Evolutionary conservation across 2,888 invertebrate genomes (phyloP).

Genomic region (Dioctria rufipes): DNA sequence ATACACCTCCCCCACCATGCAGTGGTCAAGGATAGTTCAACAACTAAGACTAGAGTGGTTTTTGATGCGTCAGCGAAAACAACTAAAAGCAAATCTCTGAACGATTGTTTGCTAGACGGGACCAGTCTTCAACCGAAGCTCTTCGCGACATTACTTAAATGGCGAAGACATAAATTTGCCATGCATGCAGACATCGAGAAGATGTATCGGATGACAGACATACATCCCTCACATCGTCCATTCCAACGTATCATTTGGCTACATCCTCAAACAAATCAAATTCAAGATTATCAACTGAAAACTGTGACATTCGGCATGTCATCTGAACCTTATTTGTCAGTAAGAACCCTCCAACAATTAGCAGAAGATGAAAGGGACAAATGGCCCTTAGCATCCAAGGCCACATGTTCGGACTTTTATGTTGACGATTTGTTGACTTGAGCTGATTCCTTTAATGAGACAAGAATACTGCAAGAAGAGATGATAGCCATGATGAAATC

Average conservation of each 20-base stretch:
- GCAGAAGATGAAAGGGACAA: slow-evolving; percentile 59
- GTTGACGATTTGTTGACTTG: slow-evolving; percentile 57
- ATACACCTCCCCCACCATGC: neutral
- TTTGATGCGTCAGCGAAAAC: neutral
- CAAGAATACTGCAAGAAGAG: slow-evolving; percentile 30
- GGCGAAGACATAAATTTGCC: neutral
- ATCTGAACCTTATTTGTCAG: slow-evolving; percentile 59
- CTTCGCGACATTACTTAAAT: neutral
- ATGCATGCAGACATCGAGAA: slow-evolving; percentile 19
- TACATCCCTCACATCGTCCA: slow-evolving; percentile 7
- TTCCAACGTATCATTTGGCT: slow-evolving; percentile 16
- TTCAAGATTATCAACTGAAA: slow-evolving; percentile 55
- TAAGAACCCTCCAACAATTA: slow-evolving; percentile 57
- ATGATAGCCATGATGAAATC: neutral
- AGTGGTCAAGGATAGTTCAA: neutral
- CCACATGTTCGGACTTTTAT: slow-evolving; percentile 57
- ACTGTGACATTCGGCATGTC: slow-evolving; percentile 60
- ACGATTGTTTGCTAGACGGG: neutral
- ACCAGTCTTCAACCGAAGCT: neutral
- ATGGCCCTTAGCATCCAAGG: slow-evolving; percentile 57
- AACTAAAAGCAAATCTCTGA: neutral
- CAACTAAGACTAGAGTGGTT: neutral
- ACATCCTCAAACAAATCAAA: neutral
- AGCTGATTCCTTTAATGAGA: slow-evolving; percentile 28
- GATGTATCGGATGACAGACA: slow-evolving; percentile 12